phyloP scores from a whole-genome alignment of 2,888 invertebrate genomes.

The Ennomos erosarius region DNA sequence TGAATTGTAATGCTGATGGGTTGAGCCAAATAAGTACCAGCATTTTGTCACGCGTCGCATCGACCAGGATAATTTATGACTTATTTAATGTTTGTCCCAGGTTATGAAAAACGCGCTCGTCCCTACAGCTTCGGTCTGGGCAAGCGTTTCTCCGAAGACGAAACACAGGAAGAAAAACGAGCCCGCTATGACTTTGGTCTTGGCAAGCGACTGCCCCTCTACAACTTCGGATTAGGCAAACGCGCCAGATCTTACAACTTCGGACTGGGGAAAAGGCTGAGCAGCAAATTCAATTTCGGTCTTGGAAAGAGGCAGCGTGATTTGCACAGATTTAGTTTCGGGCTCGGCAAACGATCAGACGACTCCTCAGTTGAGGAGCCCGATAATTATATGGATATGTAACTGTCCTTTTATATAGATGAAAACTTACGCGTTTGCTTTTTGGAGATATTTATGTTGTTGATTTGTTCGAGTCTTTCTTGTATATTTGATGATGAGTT shows the following conservation, averaged over 20 bases:
- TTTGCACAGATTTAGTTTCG: conserved; percentile 82
- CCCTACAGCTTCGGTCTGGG: conserved; percentile 90
- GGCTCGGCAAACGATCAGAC: conserved; percentile 82
- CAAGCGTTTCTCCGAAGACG: conserved; percentile 81
- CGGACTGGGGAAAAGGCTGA: conserved; percentile 83
- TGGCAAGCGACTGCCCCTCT: conserved; percentile 74
- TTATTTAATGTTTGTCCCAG: conserved; percentile 48
- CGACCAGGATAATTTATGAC: too few relatives aligned
- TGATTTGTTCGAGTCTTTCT: neutral
- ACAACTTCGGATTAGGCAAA: conserved; percentile 82
- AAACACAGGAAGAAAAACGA: conserved; percentile 67
- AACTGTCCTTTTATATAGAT: conserved; percentile 44
- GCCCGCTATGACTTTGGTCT: conserved; percentile 77
- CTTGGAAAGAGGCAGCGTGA: conserved; percentile 84
- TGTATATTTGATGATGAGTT: neutral
- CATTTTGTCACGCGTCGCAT: too few relatives aligned
- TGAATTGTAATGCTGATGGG: too few relatives aligned
- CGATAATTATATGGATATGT: conserved; percentile 67
- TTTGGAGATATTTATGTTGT: conserved; percentile 41
- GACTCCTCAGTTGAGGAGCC: conserved; percentile 60
- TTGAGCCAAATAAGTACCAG: too few relatives aligned
- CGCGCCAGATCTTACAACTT: conserved; percentile 80
- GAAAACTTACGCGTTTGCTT: conserved; percentile 50
- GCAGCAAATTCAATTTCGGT: conserved; percentile 83
- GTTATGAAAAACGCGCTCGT: conserved; percentile 84